Evolutionary conservation across 2,113 vertebrate genomes (phyloP), one percentile per base, ranked within the genome.

Genomic region (Solea senegalensis): DNA sequence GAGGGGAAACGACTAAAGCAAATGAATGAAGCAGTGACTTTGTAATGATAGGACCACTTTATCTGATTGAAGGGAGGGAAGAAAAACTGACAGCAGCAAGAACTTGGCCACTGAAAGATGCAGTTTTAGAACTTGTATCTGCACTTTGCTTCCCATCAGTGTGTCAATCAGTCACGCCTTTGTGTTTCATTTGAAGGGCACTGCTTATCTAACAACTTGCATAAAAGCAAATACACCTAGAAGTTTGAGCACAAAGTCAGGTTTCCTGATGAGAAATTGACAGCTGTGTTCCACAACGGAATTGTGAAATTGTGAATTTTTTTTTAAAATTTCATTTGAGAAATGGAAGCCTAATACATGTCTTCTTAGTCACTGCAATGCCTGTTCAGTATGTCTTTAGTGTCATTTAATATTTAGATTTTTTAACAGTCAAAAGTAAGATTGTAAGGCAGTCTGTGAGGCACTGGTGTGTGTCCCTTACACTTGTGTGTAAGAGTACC

Each of bases 1-100:
- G 57, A 75, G 40, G 51, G 40, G 78, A 21, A 45, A 62, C 75
- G 72, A 85, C 72, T 61, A 52, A 65, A 69, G 76, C 64, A 84
- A 90, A 84, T 80, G 82, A 90, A 88, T 68, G 67, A 74, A 70
- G 62, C 65, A 28, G 54, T 78, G 80, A 88, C 75, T 83, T 80
- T 34, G 51, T 87, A 81, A 89, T 85, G 54, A 83, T 71, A 82
- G 74, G 49, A 75, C 55, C 69, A 79, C 81, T 91, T 88, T 79
- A 45, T 79, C 74, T 84, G 81, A 91, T 85, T 86, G 88, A 80
- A 77, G 54, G 61, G 57, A 69, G 76, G 49, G 65, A 70, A 67
- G 54, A 58, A 67, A 66, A 77, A 74, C 43, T 74, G 68, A 78
- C 81, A 39, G 70, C 51, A 71, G 69, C 59, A 48, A 71, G 53